Evolutionary conservation across 2,797 vertebrate genomes (phyloP).

Genomic region (Antennarius maculatus): DNA sequence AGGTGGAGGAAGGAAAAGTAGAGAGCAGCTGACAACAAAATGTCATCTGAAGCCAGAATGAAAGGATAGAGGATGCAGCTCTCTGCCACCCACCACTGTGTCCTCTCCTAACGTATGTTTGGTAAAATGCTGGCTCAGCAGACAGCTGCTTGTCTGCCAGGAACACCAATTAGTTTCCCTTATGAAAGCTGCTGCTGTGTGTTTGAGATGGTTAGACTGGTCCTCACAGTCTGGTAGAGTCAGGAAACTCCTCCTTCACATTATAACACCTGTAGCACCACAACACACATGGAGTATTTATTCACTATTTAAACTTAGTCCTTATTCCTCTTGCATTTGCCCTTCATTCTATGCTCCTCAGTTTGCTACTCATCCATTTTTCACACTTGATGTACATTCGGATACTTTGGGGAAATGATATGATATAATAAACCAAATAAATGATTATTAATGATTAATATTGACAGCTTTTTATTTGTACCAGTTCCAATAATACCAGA

Average conservation of each 20-base stretch:
- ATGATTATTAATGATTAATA: too few species aligned
- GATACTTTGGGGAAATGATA: too few species aligned
- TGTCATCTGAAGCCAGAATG: constrained; percentile 31
- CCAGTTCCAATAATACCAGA: too few species aligned
- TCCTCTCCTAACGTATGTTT: constrained; percentile 2
- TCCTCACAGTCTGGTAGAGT: constrained; percentile 13
- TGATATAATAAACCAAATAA: too few species aligned
- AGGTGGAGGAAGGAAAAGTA: constrained; percentile 31
- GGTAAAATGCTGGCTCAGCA: constrained; percentile 30
- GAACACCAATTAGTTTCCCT: constrained; percentile 31
- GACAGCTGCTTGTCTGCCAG: constrained; percentile 35
- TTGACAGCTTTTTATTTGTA: too few species aligned
- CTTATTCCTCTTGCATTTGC: neutral
- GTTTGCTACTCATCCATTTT: constrained; percentile 17
- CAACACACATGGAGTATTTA: constrained; percentile 2
- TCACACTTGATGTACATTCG: neutral
- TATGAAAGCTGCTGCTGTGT: constrained; percentile 20
- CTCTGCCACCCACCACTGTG: neutral
- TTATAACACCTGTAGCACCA: constrained; percentile 14
- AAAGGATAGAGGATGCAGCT: constrained; percentile 20
- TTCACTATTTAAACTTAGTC: neutral
- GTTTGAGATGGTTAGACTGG: constrained; percentile 32
- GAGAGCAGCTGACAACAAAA: constrained; percentile 26
- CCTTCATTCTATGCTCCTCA: constrained; percentile 9
- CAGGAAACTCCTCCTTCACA: constrained; percentile 29